Conservation (phyloP, 1,140 invertebrate genomes). For the Littorina saxatilis region DNA sequence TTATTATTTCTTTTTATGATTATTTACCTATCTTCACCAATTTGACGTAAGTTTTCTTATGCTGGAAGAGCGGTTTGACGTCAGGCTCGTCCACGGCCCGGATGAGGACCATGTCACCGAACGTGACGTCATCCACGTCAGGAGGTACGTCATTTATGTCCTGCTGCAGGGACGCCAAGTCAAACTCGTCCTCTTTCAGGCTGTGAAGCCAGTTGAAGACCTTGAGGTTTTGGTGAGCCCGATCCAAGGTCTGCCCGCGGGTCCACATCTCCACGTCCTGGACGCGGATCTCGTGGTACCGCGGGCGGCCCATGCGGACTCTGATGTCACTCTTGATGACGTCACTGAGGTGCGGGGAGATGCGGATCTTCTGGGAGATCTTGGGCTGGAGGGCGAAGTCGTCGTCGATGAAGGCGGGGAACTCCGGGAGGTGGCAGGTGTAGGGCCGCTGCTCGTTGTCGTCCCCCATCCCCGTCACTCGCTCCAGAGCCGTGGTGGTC, state of each 20-base stretch:
- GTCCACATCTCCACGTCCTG: conserved; percentile 62
- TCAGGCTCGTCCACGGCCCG: conserved; percentile 64
- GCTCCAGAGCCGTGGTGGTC: conserved; percentile 55
- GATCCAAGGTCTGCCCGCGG: conserved; percentile 53
- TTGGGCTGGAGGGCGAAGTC: conserved; percentile 54
- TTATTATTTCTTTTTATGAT: no score
- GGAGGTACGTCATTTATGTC: conserved; percentile 47
- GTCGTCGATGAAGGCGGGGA: conserved; percentile 53
- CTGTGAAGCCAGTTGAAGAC: conserved; percentile 70
- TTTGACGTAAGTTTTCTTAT: conserved; percentile 15
- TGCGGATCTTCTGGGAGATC: conserved; percentile 62
- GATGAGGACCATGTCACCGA: conserved; percentile 51
- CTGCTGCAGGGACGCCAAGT: conserved; percentile 37
- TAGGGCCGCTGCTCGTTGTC: conserved; percentile 48
- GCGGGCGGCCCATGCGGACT: conserved; percentile 65
- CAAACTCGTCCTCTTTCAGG: conserved; percentile 57
- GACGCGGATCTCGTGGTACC: conserved; percentile 63
- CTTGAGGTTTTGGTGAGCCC: conserved; percentile 64
- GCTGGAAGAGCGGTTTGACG: conserved; percentile 53
- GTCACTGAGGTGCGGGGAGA: conserved; percentile 63
- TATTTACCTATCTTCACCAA: no score
- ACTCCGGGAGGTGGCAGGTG: conserved; percentile 50
- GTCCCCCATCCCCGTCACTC: conserved; percentile 62
- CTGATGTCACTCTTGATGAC: conserved; percentile 64
- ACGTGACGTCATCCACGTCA: conserved; percentile 20